phyloP scores from a whole-genome alignment of 23 tunicate species.

The Styela clava region DNA sequence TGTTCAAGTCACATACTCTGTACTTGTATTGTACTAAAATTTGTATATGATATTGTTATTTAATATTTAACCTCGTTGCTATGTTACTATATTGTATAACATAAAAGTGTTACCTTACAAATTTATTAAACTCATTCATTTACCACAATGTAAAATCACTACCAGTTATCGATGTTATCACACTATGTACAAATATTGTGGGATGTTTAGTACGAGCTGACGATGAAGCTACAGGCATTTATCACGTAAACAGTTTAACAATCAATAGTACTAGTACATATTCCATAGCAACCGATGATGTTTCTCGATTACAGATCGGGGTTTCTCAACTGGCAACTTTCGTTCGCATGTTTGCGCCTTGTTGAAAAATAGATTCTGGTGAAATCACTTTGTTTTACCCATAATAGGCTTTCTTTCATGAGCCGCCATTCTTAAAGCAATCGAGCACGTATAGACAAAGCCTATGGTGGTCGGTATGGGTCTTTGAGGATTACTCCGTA shows the following conservation, averaged over 20 bases:
- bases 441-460: background rate
- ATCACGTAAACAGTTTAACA: too few relatives aligned
- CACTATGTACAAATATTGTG: background rate
- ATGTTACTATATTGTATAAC: too few relatives aligned
- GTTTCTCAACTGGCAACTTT: too few relatives aligned
- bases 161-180: background rate
- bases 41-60: too few relatives aligned
- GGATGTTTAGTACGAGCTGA: background rate
- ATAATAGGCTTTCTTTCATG: background rate
- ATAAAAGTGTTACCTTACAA: background rate
- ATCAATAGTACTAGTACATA: too few relatives aligned
- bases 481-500: background rate
- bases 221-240: too few relatives aligned
- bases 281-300: too few relatives aligned
- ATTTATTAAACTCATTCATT: background rate
- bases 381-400: background rate
- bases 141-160: background rate
- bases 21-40: too few relatives aligned
- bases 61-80: too few relatives aligned
- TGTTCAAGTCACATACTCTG: too few relatives aligned
- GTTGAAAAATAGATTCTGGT: background rate
- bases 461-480: background rate
- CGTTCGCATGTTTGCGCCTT: background rate
- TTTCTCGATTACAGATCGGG: too few relatives aligned
- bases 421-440: background rate